Evolutionary conservation across 2,797 vertebrate species (phyloP).

Genomic region (Pogoniulus pusillus): DNA sequence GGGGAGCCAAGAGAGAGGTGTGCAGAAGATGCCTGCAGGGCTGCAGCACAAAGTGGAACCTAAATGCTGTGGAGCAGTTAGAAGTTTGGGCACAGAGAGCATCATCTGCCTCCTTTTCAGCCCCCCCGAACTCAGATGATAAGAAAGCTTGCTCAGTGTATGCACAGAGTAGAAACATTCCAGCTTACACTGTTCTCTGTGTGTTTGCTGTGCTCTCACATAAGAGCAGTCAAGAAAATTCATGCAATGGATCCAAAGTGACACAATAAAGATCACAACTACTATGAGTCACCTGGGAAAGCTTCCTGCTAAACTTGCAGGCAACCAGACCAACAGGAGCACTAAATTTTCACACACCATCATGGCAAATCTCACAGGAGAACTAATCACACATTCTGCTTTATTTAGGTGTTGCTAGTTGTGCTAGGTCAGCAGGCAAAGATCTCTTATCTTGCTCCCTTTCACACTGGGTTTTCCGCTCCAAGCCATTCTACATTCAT

Average conservation of each 20-base stretch:
- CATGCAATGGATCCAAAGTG: not conserved
- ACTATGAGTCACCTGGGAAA: not conserved
- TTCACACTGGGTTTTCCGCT: not conserved
- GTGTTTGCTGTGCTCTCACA: not conserved
- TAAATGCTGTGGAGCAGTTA: not conserved
- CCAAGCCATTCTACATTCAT: not conserved
- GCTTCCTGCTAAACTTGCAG: not conserved
- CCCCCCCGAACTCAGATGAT: not conserved
- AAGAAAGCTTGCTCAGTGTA: not conserved
- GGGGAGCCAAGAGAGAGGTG: not conserved
- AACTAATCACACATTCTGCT: not conserved
- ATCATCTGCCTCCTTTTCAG: no score
- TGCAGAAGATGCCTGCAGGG: not conserved
- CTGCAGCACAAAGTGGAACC: not conserved
- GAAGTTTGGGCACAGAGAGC: not conserved
- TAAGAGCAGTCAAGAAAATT: not conserved
- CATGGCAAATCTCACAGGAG: not conserved
- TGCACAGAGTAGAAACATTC: not conserved
- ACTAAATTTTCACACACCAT: not conserved
- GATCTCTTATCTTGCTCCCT: not conserved
- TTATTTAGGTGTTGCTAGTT: not conserved
- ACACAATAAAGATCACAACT: not conserved
- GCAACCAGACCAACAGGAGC: not conserved
- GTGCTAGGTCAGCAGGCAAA: not conserved
- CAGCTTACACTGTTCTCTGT: not conserved